phyloP scores from a whole-genome alignment of 1,140 invertebrate genomes.

The Zophobas morio region DNA sequence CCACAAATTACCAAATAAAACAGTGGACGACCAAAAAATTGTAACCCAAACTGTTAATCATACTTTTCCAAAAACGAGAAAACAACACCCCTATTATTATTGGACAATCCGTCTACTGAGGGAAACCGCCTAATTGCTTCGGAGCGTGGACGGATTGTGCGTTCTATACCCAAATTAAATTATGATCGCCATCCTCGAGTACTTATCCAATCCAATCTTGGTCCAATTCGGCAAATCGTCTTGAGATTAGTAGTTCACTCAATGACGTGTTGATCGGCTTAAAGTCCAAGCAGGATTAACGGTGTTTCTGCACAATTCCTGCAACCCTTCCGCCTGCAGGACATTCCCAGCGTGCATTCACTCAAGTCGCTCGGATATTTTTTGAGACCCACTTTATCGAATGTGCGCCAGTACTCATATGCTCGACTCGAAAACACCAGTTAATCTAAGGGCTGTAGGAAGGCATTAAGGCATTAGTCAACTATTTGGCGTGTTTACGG shows the following conservation, averaged over 20 bases:
- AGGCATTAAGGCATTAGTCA: constrained; percentile 51
- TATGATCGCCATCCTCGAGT: constrained; percentile 43
- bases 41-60: background rate
- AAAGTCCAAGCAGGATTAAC: constrained; percentile 39
- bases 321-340: constrained; percentile 44
- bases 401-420: background rate
- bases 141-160: constrained; percentile 11
- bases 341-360: constrained; percentile 40
- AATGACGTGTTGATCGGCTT: constrained; percentile 48
- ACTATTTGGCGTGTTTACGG: constrained; percentile 47
- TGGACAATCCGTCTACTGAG: too few species aligned
- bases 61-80: background rate
- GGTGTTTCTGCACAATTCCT: constrained; percentile 32
- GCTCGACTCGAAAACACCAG: constrained; percentile 8
- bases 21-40: too few species aligned
- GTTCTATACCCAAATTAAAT: constrained; percentile 38
- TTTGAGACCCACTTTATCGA: background rate
- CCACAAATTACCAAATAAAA: background rate
- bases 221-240: constrained; percentile 48
- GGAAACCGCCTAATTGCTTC: constrained; percentile 6
- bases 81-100: too few species aligned
- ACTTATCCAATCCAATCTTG: constrained; percentile 47
- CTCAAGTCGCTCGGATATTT: background rate
- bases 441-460: constrained; percentile 41
- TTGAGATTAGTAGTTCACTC: constrained; percentile 46